Evolutionary conservation across 2,797 vertebrate genomes (phyloP), one percentile per base, ranked within the genome.

Genomic region (Oryzias sinensis): DNA sequence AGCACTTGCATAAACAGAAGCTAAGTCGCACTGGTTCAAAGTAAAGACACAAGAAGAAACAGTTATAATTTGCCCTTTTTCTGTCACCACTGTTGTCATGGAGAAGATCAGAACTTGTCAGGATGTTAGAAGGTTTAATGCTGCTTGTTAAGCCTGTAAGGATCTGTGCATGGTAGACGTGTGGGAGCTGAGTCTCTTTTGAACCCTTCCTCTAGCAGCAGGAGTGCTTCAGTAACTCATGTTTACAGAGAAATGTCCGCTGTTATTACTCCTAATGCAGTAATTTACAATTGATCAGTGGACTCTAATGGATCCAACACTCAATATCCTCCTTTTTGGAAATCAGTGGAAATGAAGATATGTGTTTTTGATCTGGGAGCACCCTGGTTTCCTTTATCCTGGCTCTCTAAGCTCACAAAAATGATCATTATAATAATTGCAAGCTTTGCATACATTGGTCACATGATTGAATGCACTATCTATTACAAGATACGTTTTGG

Each of bases 111-210:
- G 72, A 75, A 77, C 56, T 67, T 69, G 74, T 72, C 14, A 55
- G 76, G 65, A 84, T 75, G 74, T 81, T 64, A 45, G 6, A 68
- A 62, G 56, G 58, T 83, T 82, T 81, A 76, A 86, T 82, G 72
- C 79, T 67, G 70, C 72, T 79, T 72, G 72, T 85, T 77, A 81
- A 53, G 52, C 62, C 44, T 45, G 46, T 77, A 72, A 82, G 80
- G 72, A 87, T 86, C 85, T 77, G 62, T 66, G 59, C 60, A 71
- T 76, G 47, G 76, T 63, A 68, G 70, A 69, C 69, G 73, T 79
- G 63, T 61, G 57, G 40, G 70, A 81, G 70, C 72, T 37, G 65
- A 49, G 66, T 82, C 62, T 79, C 49, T 53, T 79, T 78, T 62
- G 51, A 73, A 77, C 74, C 62, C 46, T 17, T 57, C 24, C 8